Evolutionary conservation across 2,113 vertebrate genomes (phyloP).

Genomic region (Hiodon alosoides): DNA sequence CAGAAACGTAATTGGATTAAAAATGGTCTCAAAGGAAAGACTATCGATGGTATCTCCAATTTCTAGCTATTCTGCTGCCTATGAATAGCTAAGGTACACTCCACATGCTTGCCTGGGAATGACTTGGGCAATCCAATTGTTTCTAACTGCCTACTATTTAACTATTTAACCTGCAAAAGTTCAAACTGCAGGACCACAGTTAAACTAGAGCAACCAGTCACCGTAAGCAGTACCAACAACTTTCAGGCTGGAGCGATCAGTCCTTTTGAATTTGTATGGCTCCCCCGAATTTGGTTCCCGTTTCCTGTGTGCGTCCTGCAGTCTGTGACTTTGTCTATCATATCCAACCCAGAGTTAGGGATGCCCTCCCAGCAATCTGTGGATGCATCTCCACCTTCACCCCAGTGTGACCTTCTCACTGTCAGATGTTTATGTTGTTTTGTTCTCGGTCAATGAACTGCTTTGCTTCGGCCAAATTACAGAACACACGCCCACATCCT

Average conservation of each 20-base stretch:
- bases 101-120: conserved; percentile 30
- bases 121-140: conserved; percentile 28
- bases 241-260: too few relatives aligned
- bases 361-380: conserved; percentile 29
- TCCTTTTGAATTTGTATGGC: too few relatives aligned
- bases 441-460: conserved; percentile 27
- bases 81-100: neutral
- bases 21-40: conserved; percentile 13
- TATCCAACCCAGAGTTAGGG: conserved; percentile 44
- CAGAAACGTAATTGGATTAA: conserved; percentile 16
- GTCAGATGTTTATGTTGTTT: conserved; percentile 60
- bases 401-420: conserved; percentile 49
- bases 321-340: conserved; percentile 57
- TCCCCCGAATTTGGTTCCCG: too few relatives aligned
- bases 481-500: conserved; percentile 19
- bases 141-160: too few relatives aligned
- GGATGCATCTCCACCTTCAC: conserved; percentile 34
- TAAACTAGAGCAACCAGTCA: too few relatives aligned
- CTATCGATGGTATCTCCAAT: neutral
- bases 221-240: too few relatives aligned
- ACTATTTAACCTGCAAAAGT: too few relatives aligned
- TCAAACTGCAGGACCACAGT: too few relatives aligned
- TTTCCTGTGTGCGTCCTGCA: conserved; percentile 40
- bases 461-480: conserved; percentile 25
- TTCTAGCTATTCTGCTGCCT: neutral